Evolutionary conservation across 2,888 invertebrate species (phyloP).

Genomic region (Aphrophora alni): DNA sequence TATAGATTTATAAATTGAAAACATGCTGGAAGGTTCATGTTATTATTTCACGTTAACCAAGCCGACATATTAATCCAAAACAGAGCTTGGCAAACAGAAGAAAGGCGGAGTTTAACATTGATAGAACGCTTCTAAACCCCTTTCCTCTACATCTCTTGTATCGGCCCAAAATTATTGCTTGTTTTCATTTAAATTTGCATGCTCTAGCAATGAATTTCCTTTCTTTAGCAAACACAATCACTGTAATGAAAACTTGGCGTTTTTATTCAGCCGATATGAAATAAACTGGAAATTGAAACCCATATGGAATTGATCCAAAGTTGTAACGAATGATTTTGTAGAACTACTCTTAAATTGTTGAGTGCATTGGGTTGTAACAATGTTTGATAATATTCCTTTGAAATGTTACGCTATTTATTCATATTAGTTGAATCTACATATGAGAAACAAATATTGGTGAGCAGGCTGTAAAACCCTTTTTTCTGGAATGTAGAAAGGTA

Average conservation of each 20-base stretch:
- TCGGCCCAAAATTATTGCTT: not conserved
- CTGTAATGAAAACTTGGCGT: not conserved
- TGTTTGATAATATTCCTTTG: no score
- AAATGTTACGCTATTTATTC: no score
- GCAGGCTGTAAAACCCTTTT: no score
- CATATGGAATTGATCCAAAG: not conserved
- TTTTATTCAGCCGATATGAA: not conserved
- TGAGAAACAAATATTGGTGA: no score
- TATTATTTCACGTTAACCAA: not conserved
- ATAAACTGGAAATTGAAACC: not conserved
- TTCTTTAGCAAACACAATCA: not conserved
- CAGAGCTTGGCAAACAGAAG: not conserved
- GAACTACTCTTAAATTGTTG: no score
- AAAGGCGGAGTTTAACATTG: not conserved
- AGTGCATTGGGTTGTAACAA: no score
- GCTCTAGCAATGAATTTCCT: not conserved
- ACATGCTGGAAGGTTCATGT: no score
- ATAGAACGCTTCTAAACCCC: not conserved
- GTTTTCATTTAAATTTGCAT: slow-evolving; percentile 6
- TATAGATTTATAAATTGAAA: no score
- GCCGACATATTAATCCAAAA: not conserved
- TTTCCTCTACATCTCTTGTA: not conserved
- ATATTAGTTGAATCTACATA: no score
- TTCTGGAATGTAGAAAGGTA: no score
- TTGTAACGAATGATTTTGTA: not conserved